Evolutionary conservation across 2,113 vertebrate genomes (phyloP).

Genomic region (Meleagris gallopavo): DNA sequence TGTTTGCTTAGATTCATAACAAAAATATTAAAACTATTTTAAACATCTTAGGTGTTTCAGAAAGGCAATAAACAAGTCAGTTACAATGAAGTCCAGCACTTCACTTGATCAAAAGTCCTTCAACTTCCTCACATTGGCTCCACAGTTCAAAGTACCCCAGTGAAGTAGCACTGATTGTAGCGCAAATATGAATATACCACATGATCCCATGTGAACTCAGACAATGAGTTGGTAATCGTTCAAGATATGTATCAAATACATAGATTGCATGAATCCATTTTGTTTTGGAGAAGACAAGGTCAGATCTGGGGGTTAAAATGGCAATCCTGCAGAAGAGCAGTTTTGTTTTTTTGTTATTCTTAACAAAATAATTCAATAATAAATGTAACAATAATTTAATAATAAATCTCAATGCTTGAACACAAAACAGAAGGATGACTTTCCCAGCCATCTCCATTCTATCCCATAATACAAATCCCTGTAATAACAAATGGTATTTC

Average conservation of each 20-base stretch:
- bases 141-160: neutral
- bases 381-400: neutral
- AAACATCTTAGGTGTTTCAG: neutral
- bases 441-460: neutral
- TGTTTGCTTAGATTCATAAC: neutral
- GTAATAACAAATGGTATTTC: neutral
- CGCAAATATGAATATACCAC: neutral
- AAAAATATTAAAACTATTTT: neutral
- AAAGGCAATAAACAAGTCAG: neutral
- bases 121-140: neutral
- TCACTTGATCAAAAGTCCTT: neutral
- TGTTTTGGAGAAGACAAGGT: neutral
- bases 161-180: neutral
- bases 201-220: rapidly evolving
- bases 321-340: neutral
- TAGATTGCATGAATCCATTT: neutral
- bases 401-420: neutral
- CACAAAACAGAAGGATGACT: rapidly evolving
- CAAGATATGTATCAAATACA: neutral
- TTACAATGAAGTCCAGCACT: neutral
- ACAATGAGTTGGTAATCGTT: neutral
- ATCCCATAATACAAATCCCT: neutral
- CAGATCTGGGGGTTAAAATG: neutral
- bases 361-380: neutral
- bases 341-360: neutral